phyloP scores from a whole-genome alignment of 2,888 invertebrate species.

The Chrysolina haemoptera region DNA sequence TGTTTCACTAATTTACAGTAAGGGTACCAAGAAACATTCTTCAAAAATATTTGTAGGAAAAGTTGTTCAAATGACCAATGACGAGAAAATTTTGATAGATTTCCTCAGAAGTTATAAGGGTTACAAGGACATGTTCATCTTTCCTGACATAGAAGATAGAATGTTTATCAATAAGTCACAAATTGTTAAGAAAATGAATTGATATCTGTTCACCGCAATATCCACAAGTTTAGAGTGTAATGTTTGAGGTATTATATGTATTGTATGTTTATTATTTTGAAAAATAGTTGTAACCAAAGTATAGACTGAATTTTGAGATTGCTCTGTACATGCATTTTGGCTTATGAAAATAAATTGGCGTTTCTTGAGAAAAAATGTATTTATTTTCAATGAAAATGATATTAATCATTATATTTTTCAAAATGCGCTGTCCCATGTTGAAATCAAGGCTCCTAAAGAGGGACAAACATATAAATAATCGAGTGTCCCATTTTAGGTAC shows the following conservation, averaged over 20 bases:
- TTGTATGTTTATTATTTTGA: not conserved
- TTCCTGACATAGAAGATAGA: not conserved
- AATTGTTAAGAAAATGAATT: not conserved
- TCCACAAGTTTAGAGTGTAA: not conserved
- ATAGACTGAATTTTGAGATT: not conserved
- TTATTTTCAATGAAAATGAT: not conserved
- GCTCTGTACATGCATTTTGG: not conserved
- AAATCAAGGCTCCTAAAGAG: not conserved
- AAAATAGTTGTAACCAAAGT: not conserved
- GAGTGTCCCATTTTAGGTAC: not conserved
- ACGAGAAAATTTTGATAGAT: not conserved
- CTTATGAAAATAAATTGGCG: not conserved
- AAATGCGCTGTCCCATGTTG: not conserved
- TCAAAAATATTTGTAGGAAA: not conserved
- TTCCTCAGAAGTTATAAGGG: not conserved
- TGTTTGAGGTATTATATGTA: not conserved
- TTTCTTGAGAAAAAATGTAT: not conserved
- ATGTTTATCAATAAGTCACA: no score
- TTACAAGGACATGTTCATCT: not conserved
- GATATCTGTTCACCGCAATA: not conserved
- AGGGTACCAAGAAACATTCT: not conserved
- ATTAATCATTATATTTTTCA: not conserved
- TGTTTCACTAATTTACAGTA: no score
- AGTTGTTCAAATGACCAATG: not conserved
- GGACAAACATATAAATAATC: not conserved